A percentile compares a stretch with the other conserved stretches of the same genome.
Evolutionary conservation across 1,140 invertebrate species (phyloP).

Genomic region (Hycleus phaleratus): DNA sequence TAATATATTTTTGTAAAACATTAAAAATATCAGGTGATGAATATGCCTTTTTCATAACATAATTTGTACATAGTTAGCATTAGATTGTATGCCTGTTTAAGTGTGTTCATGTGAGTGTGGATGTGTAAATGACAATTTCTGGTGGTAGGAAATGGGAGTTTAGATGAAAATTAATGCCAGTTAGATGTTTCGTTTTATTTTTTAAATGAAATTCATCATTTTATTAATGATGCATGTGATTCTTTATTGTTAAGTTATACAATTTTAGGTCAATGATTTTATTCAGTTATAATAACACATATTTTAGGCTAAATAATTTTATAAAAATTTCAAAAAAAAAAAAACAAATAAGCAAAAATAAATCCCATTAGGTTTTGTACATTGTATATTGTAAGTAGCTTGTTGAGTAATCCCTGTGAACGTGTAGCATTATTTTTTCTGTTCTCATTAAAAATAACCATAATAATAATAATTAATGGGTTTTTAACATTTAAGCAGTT

Average conservation of each 20-base stretch:
- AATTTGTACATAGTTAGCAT: conserved; percentile 29
- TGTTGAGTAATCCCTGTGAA: conserved; percentile 16
- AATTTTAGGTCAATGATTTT: conserved; percentile 17
- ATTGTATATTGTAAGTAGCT: conserved; percentile 37
- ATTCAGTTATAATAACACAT: conserved; percentile 19
- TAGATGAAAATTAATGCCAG: conserved; percentile 15
- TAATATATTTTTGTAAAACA: conserved; percentile 35
- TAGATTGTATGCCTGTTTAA: conserved; percentile 23
- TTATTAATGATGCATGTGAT: conserved; percentile 25
- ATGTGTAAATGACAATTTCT: conserved; percentile 4
- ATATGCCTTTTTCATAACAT: conserved; percentile 33
- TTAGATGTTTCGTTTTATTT: conserved; percentile 8
- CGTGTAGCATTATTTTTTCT: conserved; percentile 3
- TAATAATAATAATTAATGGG: conserved; percentile 11
- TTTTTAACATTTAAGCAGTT: conserved; percentile 13
- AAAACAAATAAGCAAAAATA: too few species aligned
- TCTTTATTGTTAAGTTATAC: conserved; percentile 15
- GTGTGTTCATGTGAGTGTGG: conserved; percentile 12
- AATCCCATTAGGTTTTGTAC: conserved; percentile 39
- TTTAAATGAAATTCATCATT: conserved; percentile 12
- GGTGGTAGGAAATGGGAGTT: conserved; percentile 23
- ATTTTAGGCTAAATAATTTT: conserved; percentile 37
- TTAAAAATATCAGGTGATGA: conserved; percentile 34
- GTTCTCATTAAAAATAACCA: too few species aligned
- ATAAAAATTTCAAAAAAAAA: conserved; percentile 17